A percentile compares a stretch with the other conserved stretches of the same genome.
These are phyloP conservation scores for Mimumesa dahlbomi DNA, from an alignment of 2,888 invertebrate genomes.

Conservation along the genomic window DNA sequence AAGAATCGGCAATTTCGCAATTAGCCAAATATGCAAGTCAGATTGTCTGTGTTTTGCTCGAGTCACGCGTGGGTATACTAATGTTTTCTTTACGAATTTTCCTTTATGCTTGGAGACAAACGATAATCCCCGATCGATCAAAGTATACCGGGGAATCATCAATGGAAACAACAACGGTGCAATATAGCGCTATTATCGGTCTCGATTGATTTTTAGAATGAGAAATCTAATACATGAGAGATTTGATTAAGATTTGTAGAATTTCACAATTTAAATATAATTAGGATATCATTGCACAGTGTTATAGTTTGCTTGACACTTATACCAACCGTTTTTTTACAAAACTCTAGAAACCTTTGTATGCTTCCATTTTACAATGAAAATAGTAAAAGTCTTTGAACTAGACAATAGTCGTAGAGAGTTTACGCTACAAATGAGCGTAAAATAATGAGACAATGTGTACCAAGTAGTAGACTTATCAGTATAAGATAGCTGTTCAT, in stretches of 20 bases:
- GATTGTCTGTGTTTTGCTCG: background rate
- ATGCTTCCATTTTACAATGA: too few species aligned
- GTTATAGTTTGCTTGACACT: too few species aligned
- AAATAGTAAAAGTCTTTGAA: background rate
- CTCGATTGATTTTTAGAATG: slow-evolving; percentile 1
- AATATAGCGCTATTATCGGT: background rate
- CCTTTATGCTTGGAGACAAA: background rate
- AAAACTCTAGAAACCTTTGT: too few species aligned
- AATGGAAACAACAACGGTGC: background rate
- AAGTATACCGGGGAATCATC: background rate
- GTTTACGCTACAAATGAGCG: too few species aligned
- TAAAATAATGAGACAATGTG: too few species aligned
- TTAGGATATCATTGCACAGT: too few species aligned
- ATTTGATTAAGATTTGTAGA: background rate
- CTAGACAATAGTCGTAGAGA: background rate
- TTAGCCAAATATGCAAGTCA: background rate
- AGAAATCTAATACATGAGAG: background rate
- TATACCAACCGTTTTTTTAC: too few species aligned
- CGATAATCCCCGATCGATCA: slow-evolving; percentile 13
- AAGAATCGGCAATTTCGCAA: background rate
- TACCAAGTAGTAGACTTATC: too few species aligned
- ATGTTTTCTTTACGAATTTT: background rate
- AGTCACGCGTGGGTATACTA: background rate
- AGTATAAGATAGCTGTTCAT: slow-evolving; percentile 9
- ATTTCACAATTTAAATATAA: too few species aligned